Evolutionary conservation across 2,888 invertebrate genomes (phyloP).

Genomic region (Parnassius mnemosyne): DNA sequence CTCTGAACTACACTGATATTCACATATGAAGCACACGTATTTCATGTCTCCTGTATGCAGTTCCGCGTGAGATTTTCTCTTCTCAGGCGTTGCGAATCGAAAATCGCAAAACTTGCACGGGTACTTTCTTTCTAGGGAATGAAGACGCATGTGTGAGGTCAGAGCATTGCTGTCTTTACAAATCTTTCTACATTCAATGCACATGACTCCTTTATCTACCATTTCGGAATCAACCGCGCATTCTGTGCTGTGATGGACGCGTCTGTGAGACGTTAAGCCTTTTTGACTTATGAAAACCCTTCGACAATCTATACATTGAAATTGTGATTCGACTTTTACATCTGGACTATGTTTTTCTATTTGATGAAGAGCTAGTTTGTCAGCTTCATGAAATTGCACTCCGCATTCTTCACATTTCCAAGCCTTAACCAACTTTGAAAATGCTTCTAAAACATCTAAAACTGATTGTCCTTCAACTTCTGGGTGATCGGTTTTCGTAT

Average conservation of each 20-base stretch:
- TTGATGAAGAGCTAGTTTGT: conserved; percentile 67
- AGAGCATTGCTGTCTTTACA: conserved; percentile 65
- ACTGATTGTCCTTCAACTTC: conserved; percentile 65
- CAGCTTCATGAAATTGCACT: conserved; percentile 66
- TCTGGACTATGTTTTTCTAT: conserved; percentile 64
- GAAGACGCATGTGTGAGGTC: conserved; percentile 66
- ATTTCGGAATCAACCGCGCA: conserved; percentile 47
- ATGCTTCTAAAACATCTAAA: conserved; percentile 66
- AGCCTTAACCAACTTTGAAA: conserved; percentile 64
- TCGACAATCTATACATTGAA: conserved; percentile 66
- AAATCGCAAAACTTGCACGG: conserved; percentile 74
- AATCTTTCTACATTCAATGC: conserved; percentile 68
- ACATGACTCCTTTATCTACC: conserved; percentile 58
- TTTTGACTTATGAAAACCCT: conserved; percentile 67
- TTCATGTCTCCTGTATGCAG: conserved; percentile 74
- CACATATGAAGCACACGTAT: conserved; percentile 73
- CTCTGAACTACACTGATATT: conserved; percentile 70
- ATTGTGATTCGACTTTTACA: conserved; percentile 55
- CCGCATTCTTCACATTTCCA: conserved; percentile 76
- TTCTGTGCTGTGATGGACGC: conserved; percentile 62
- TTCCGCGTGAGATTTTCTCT: conserved; percentile 62
- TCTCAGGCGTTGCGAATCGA: conserved; percentile 66
- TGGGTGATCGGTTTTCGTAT: conserved; percentile 63
- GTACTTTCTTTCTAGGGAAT: conserved; percentile 65
- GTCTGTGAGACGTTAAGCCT: conserved; percentile 62